Evolutionary conservation across 2,113 vertebrate species (phyloP), one percentile per base, ranked within the genome.

Genomic region (Gymnorhina tibicen): DNA sequence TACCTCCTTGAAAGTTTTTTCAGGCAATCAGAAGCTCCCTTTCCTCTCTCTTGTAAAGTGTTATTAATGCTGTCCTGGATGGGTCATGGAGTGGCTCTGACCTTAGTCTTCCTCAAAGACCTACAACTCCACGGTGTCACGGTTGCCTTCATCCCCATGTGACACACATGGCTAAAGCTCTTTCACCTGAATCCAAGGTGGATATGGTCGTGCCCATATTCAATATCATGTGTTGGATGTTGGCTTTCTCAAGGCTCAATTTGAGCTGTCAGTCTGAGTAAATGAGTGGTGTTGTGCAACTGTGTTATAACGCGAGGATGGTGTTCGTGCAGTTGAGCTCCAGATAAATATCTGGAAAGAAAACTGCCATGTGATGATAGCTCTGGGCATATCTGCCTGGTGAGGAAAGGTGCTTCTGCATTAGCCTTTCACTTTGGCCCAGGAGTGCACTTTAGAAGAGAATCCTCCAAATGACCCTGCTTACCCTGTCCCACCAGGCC

Each of bases 321-420:
- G 75, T 55, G 93, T 94, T 90, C 14, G 13, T 91, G 93, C 90
- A 53, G 92, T 60, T 17, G 39, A 93, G 90, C 75, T 86, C 39
- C 37, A 84, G 95, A 93, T 93, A 77, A 70, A 41, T 13, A 94
- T 93, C 92, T 92, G 78, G 72, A 64, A 85, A 63, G 68, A 74
- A 80, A 96, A 52, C 59, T 86, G 75, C 63, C 75, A 7, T 62
- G 44, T 39, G 89, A 52, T 69, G 87, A 87, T 73, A 90, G 50
- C 67, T 91, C 72, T 59, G 56, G 92, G 47, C 79, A 52, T 64
- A 70, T 22, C 47, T 92, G 68, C 85, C 78, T 85, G 85, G 23
- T 86, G 92, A 90, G 85, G 77, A 70, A 79, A 93, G 75, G 33
- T 41, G 49, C 50, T 53, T n/a, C 63, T 73, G 30, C 30, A 9